phyloP scores from a whole-genome alignment of 2,797 vertebrate genomes.

The Eupleurogrammus muticus region DNA sequence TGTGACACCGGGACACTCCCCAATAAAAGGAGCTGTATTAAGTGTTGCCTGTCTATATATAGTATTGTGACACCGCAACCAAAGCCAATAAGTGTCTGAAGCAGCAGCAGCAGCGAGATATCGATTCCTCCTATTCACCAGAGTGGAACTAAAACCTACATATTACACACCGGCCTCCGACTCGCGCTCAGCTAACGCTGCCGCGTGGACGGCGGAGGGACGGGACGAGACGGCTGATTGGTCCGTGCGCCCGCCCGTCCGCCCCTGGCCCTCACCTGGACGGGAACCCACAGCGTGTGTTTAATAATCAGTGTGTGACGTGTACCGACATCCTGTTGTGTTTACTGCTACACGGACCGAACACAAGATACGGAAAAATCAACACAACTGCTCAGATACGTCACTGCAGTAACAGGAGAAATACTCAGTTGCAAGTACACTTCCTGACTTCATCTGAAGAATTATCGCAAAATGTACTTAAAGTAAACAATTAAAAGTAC shows the following conservation, averaged over 20 bases:
- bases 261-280: slow-evolving; percentile 42
- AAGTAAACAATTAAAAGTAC: not conserved
- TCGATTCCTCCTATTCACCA: slow-evolving; percentile 82
- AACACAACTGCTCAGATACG: too few relatives aligned
- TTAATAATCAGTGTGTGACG: slow-evolving; percentile 44
- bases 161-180: slow-evolving; percentile 77
- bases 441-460: too few relatives aligned
- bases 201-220: slow-evolving; percentile 35
- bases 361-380: not conserved
- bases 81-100: slow-evolving; percentile 80
- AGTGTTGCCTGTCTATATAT: slow-evolving; percentile 78
- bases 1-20: slow-evolving; percentile 59
- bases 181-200: slow-evolving; percentile 54
- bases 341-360: slow-evolving; percentile 57
- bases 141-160: slow-evolving; percentile 85
- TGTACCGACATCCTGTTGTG: slow-evolving; percentile 47
- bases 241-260: slow-evolving; percentile 63
- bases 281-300: slow-evolving; percentile 39
- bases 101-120: slow-evolving; percentile 76
- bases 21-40: slow-evolving; percentile 67
- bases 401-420: not conserved
- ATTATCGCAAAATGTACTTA: too few relatives aligned
- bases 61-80: slow-evolving; percentile 77
- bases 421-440: too few relatives aligned
- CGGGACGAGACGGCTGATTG: slow-evolving; percentile 56